Evolutionary conservation across 2,113 vertebrate genomes (phyloP).

Genomic region (Castor canadensis): DNA sequence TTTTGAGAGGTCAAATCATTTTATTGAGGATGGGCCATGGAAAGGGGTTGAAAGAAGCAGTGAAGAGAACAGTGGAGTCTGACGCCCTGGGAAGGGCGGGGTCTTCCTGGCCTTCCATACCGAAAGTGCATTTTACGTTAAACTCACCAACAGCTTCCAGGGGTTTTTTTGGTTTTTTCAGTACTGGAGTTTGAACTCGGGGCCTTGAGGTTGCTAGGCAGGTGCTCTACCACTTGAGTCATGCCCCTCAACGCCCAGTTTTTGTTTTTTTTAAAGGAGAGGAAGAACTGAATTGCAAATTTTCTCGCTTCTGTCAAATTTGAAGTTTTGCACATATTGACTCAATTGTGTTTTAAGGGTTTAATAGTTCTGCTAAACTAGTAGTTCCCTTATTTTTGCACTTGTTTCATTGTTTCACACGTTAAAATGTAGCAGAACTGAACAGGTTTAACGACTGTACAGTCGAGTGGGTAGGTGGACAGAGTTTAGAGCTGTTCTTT

Average conservation of each 20-base stretch:
- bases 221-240: background rate
- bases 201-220: background rate
- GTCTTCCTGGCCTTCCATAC: too few species aligned
- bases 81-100: too few species aligned
- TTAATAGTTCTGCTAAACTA: constrained; percentile 29
- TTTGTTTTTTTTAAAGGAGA: constrained; percentile 29
- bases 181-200: background rate
- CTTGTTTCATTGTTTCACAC: background rate
- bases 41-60: too few species aligned
- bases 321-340: background rate
- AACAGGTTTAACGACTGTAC: background rate
- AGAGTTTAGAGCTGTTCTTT: background rate
- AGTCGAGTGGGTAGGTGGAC: background rate
- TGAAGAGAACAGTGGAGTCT: too few species aligned
- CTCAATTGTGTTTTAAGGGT: background rate
- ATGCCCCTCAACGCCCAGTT: too few species aligned
- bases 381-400: background rate
- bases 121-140: too few species aligned
- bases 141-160: too few species aligned
- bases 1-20: too few species aligned
- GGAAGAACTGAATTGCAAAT: background rate
- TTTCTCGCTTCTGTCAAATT: background rate
- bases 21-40: too few species aligned
- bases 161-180: too few species aligned
- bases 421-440: background rate